phyloP scores from a whole-genome alignment of 2,113 vertebrate species.

The Hemicordylus capensis region DNA sequence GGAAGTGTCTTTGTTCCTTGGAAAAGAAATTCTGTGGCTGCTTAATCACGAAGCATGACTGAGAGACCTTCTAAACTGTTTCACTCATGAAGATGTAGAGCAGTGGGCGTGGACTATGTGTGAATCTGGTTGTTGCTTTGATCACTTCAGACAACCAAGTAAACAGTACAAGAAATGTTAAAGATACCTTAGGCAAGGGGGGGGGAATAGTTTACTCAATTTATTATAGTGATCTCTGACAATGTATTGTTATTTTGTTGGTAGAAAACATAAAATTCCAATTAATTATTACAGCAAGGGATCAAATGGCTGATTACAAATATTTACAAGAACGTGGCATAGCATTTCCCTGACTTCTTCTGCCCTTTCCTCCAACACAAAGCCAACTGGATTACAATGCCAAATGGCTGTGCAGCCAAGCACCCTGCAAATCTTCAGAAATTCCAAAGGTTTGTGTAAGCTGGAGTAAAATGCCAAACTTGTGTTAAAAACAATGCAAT shows the following conservation, averaged over 20 bases:
- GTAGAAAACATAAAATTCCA: background rate
- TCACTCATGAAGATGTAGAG: conserved; percentile 55
- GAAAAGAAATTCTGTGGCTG: conserved; percentile 56
- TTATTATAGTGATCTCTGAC: background rate
- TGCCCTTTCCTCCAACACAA: too few relatives aligned
- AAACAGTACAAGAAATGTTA: conserved; percentile 32
- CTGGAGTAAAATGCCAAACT: background rate
- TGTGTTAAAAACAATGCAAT: background rate
- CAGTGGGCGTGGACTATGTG: background rate
- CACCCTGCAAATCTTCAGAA: background rate
- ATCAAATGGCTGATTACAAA: background rate
- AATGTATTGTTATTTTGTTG: background rate
- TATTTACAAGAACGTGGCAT: background rate
- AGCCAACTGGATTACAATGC: background rate
- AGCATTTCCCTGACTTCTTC: background rate
- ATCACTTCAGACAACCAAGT: conserved; percentile 25
- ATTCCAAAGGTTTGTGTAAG: background rate
- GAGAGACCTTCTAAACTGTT: conserved; percentile 59
- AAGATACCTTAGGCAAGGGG: conserved; percentile 41
- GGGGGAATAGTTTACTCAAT: background rate
- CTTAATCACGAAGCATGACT: conserved; percentile 52
- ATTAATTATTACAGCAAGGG: background rate
- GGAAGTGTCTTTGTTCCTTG: conserved; percentile 53
- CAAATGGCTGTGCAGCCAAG: background rate
- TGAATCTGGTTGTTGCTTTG: conserved; percentile 38